These are phyloP conservation scores for Hermetia illucens DNA, from an alignment of 1,140 invertebrate species.

Conservation along the genomic window DNA sequence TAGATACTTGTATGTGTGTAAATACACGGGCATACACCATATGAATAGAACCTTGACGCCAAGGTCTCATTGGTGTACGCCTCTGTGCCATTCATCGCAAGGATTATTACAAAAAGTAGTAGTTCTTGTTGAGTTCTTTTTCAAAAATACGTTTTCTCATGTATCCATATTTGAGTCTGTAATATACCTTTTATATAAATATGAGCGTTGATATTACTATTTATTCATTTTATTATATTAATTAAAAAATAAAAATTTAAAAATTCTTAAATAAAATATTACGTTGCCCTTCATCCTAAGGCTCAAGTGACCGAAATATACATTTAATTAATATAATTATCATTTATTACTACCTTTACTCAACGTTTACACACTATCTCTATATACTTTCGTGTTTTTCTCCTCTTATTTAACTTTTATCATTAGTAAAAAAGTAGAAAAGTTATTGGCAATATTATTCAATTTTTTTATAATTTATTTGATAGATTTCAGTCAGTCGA, in stretches of 20 bases:
- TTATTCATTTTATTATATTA: too few species aligned
- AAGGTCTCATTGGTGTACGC: too few species aligned
- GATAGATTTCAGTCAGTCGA: slow-evolving; percentile 26
- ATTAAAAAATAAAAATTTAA: slow-evolving; percentile 7
- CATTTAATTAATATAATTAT: background rate
- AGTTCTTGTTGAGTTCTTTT: too few species aligned
- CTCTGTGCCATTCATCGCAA: too few species aligned
- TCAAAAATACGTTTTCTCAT: too few species aligned
- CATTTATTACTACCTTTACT: slow-evolving; percentile 2
- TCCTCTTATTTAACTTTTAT: slow-evolving; percentile 4
- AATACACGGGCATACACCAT: too few species aligned
- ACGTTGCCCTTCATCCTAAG: slow-evolving; percentile 16
- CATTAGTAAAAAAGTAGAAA: slow-evolving; percentile 10
- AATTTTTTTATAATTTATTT: slow-evolving; percentile 19
- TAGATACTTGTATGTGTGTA: too few species aligned
- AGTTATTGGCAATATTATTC: slow-evolving; percentile 13
- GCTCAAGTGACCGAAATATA: slow-evolving; percentile 27
- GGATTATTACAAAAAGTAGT: too few species aligned
- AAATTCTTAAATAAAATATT: slow-evolving; percentile 2
- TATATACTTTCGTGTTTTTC: slow-evolving; percentile 7
- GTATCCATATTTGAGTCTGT: too few species aligned
- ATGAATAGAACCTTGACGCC: too few species aligned
- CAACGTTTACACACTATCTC: slow-evolving; percentile 3
- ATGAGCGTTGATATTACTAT: too few species aligned
- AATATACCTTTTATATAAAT: too few species aligned